These are phyloP conservation scores for Melitaea athalia DNA, from an alignment of 2,888 invertebrate species.

Conservation along the genomic window DNA sequence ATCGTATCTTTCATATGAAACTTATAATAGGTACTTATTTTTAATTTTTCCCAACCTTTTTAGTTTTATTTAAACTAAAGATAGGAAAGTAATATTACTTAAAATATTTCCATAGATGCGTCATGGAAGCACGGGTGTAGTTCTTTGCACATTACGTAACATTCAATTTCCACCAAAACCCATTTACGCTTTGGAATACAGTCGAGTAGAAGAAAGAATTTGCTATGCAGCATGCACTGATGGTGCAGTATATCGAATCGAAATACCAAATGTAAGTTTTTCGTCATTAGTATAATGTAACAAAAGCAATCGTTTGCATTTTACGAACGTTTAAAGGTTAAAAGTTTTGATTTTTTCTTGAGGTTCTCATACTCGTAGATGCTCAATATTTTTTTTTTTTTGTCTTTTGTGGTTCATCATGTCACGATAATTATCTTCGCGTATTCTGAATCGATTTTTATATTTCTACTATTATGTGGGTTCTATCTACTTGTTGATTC, in stretches of 20 bases:
- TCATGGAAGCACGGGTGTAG: constrained; percentile 67
- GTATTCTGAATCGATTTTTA: too few relatives aligned
- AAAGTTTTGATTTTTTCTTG: not conserved
- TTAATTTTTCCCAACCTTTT: not conserved
- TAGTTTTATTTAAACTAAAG: not conserved
- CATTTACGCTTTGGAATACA: constrained; percentile 67
- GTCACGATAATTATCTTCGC: too few relatives aligned
- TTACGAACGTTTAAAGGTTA: not conserved
- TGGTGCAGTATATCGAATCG: constrained; percentile 67
- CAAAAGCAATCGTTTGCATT: not conserved
- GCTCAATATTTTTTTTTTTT: too few relatives aligned
- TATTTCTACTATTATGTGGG: too few relatives aligned
- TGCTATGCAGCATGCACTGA: constrained; percentile 75
- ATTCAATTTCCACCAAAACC: constrained; percentile 75
- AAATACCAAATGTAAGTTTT: constrained; percentile 64
- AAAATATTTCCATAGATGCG: constrained; percentile 59
- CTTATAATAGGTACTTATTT: too few relatives aligned
- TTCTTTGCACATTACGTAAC: constrained; percentile 65
- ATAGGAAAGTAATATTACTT: not conserved
- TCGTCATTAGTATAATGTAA: not conserved
- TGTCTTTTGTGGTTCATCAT: too few relatives aligned
- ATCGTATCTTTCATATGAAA: too few relatives aligned
- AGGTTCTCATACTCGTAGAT: too few relatives aligned
- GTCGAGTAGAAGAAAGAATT: constrained; percentile 60
- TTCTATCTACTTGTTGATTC: too few relatives aligned